Conservation (phyloP, 2,113 vertebrate species). For the Perognathus longimembris region DNA sequence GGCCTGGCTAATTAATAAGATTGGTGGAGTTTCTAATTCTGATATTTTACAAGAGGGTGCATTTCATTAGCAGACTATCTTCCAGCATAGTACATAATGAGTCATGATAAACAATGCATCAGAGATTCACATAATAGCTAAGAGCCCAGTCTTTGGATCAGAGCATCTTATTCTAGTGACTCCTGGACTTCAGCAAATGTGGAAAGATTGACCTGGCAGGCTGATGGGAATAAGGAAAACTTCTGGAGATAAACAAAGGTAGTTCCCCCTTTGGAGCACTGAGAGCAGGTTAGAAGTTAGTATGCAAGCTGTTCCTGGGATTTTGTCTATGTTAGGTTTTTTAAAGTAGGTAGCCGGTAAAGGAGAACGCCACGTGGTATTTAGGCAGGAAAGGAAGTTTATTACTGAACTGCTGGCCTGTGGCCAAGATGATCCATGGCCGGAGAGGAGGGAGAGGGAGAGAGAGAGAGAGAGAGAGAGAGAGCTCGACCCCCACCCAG, state of each 20-base stretch:
- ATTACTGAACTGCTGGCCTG: too few species aligned
- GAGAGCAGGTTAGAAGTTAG: not conserved
- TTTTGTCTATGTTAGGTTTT: too few species aligned
- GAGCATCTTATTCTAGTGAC: not conserved
- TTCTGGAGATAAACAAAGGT: not conserved
- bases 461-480: too few species aligned
- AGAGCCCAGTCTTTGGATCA: not conserved
- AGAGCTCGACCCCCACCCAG: too few species aligned
- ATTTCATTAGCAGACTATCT: slow-evolving; percentile 51
- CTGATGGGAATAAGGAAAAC: not conserved
- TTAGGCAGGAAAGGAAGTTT: too few species aligned
- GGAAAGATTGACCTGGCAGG: not conserved
- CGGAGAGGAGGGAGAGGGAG: too few species aligned
- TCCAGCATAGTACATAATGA: slow-evolving; percentile 12
- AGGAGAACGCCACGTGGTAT: too few species aligned
- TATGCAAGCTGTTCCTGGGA: not conserved
- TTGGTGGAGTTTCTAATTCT: slow-evolving; percentile 48
- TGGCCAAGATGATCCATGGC: too few species aligned
- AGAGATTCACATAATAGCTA: slow-evolving; percentile 3
- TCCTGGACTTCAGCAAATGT: not conserved
- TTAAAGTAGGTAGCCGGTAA: too few species aligned
- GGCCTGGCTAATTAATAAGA: slow-evolving; percentile 70
- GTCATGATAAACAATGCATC: not conserved
- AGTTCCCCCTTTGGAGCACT: not conserved
- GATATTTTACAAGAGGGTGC: slow-evolving; percentile 45